Evolutionary conservation across 2,888 invertebrate genomes (phyloP), one percentile per base, ranked within the genome.

Genomic region (Lordiphosa fenestrarum): DNA sequence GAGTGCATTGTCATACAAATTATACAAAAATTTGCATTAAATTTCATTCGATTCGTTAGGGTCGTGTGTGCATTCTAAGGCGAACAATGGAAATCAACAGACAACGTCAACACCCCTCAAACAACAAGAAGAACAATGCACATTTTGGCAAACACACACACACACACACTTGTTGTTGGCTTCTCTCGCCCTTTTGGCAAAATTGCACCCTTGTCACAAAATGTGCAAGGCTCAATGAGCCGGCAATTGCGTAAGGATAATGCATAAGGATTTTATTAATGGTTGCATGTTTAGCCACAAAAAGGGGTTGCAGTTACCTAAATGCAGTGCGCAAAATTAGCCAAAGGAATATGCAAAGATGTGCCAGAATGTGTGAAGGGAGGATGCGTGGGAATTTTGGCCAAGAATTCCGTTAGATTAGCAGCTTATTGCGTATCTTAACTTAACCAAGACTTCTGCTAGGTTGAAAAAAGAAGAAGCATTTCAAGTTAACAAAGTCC

Each of bases 171-270:
- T 74, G 72, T 68, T 68, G 67, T 54, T 54, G 25, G 39, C 51
- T 44, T 42, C 39, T 48, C 38, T 35, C 46, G 25, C 35, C 36
- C 35, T 21, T 37, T 33, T 42, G 12, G 21, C 37, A 48, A 37
- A 23, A 41, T 35, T 53, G 48, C 53, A 40, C 68, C 73, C 75
- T 68, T 60, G 46, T 63, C 41, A 44, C 44, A 41, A 33, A 35
- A 68, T 57, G 39, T 69, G 70, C 73, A 63, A 57, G 41, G 64
- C 63, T 66, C 73, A 66, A 69, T 57, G 42, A 53, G 55, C 46
- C 53, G 55, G 52, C 71, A 71, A 73, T 73, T 74, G 73, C 65
- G 71, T 58, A 68, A 68, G 65, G 58, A 61, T 66, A 74, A 73
- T 74, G 71, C 58, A 63, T 38, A 41, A 66, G 55, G 38, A 60